Conservation (phyloP, 2,113 vertebrate species). For the Nesoenas mayeri region DNA sequence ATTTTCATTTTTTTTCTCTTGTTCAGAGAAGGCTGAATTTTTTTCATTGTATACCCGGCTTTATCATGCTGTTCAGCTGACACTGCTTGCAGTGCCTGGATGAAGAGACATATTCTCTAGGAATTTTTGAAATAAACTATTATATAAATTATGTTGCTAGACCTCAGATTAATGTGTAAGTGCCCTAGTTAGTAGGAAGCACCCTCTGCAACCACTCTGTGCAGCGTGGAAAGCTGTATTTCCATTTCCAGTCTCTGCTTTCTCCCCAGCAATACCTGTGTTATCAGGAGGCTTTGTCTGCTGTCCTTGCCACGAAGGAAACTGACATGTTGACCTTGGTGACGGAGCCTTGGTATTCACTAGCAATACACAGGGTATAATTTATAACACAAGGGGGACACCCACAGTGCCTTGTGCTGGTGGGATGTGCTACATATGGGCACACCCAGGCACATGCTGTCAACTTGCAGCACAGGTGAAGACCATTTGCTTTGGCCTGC, state of each 20-base stretch:
- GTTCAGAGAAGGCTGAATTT: background rate
- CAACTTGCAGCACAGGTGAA: background rate
- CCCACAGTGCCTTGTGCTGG: background rate
- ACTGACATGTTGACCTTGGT: background rate
- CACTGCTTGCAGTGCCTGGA: background rate
- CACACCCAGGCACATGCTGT: background rate
- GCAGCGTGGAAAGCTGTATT: background rate
- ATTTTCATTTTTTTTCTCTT: background rate
- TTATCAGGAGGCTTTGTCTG: background rate
- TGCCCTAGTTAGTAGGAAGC: background rate
- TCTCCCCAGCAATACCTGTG: background rate
- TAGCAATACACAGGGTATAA: background rate
- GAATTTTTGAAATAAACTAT: background rate
- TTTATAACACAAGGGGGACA: background rate
- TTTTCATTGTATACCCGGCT: background rate
- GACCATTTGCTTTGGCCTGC: background rate
- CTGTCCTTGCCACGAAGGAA: background rate
- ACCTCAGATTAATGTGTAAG: background rate
- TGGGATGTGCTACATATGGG: background rate
- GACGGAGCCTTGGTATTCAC: background rate
- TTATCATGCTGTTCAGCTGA: background rate
- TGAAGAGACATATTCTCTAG: background rate
- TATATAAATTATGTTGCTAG: background rate
- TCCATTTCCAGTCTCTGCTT: background rate
- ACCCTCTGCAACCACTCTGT: background rate